phyloP scores from a whole-genome alignment of 2,797 vertebrate species.

The Odontamblyopus rebecca region DNA sequence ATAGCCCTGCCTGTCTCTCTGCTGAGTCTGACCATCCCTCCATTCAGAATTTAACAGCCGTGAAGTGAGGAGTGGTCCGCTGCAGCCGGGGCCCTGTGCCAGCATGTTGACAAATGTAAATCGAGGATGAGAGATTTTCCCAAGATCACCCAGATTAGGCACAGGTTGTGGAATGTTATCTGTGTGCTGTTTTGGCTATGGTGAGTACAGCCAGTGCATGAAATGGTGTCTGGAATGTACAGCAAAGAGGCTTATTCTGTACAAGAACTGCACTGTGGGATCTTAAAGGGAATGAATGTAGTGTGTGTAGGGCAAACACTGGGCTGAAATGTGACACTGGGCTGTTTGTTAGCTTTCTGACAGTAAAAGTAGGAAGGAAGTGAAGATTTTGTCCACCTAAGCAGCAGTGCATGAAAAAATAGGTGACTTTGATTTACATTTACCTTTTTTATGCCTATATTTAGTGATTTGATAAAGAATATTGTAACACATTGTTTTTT shows the following conservation, averaged over 20 bases:
- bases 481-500: neutral
- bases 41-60: conserved; percentile 22
- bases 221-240: neutral
- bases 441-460: neutral
- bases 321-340: conserved; percentile 55
- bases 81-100: conserved; percentile 35
- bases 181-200: conserved; percentile 34
- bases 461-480: neutral
- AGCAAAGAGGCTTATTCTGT: neutral
- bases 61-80: conserved; percentile 14
- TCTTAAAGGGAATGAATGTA: conserved; percentile 15
- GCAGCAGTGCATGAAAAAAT: conserved; percentile 1
- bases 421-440: neutral
- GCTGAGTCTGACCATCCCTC: conserved; percentile 21
- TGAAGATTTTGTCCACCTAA: conserved; percentile 20
- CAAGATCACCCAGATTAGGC: conserved; percentile 37
- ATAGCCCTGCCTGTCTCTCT: neutral
- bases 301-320: conserved; percentile 54
- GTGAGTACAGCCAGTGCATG: neutral
- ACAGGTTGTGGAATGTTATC: conserved; percentile 50
- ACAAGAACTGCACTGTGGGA: conserved; percentile 2
- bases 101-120: conserved; percentile 40
- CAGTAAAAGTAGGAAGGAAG: conserved; percentile 45
- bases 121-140: conserved; percentile 25
- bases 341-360: conserved; percentile 47